Evolutionary conservation across 2,797 vertebrate species (phyloP).

Genomic region (Chiloscyllium punctatum): DNA sequence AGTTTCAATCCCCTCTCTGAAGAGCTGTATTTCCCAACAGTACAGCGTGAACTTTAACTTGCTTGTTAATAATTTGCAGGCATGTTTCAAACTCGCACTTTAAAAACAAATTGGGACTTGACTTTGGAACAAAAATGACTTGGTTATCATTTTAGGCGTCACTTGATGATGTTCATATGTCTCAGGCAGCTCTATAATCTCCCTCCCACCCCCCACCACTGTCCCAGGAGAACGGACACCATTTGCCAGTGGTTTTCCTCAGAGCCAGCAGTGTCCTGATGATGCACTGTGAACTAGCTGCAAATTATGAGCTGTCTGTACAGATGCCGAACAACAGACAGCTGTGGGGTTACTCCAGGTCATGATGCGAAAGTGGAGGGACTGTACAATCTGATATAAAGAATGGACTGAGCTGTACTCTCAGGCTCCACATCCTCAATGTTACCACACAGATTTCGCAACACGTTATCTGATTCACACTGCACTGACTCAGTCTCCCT

Average conservation of each 20-base stretch:
- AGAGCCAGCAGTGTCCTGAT: neutral
- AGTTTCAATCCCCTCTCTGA: no score
- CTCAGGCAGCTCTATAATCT: neutral
- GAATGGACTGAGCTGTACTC: neutral
- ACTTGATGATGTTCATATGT: neutral
- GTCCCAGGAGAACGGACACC: neutral
- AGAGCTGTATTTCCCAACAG: no score
- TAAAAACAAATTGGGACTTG: no score
- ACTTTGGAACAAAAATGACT: neutral
- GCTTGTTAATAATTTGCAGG: neutral
- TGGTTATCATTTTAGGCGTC: neutral
- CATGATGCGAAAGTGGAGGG: neutral
- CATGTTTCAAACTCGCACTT: neutral
- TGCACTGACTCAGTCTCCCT: neutral
- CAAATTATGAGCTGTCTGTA: neutral
- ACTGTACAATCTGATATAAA: neutral
- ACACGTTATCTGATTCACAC: neutral
- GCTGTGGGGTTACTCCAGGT: neutral
- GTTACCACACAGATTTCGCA: neutral
- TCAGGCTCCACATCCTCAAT: neutral
- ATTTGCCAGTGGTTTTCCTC: neutral
- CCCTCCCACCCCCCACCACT: neutral
- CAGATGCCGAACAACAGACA: neutral
- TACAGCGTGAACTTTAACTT: neutral
- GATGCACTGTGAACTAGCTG: neutral